Evolutionary conservation across 2,888 invertebrate genomes (phyloP).

Genomic region (Conistra vaccinii): DNA sequence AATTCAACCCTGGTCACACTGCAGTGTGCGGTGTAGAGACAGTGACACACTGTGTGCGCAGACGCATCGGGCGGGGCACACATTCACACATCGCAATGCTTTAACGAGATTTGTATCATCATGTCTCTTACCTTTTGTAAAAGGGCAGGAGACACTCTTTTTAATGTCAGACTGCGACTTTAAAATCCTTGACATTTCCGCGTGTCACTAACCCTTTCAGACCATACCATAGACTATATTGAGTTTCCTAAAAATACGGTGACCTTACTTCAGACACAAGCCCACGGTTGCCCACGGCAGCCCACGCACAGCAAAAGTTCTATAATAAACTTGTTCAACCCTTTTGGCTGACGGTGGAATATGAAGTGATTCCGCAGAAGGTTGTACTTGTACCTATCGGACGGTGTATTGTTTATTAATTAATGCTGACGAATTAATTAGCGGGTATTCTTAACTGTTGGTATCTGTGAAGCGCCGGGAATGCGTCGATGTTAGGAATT

Average conservation of each 20-base stretch:
- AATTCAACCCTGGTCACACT: too few species aligned
- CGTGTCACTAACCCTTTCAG: neutral
- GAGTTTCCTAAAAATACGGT: neutral
- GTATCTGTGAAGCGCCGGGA: slow-evolving; percentile 35
- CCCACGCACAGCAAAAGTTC: neutral
- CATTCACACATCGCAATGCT: neutral
- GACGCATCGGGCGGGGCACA: neutral
- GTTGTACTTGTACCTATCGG: slow-evolving; percentile 47
- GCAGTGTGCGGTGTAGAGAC: neutral
- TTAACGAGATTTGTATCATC: neutral
- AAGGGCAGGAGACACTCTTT: neutral
- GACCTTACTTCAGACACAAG: slow-evolving; percentile 2
- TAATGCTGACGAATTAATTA: slow-evolving; percentile 68
- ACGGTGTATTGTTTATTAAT: slow-evolving; percentile 64
- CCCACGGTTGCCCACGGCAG: neutral
- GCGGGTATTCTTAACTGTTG: slow-evolving; percentile 48
- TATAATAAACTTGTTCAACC: slow-evolving; percentile 24
- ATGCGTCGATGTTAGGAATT: slow-evolving; percentile 44
- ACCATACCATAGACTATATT: neutral
- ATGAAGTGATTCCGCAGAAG: slow-evolving; percentile 53
- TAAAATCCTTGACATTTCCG: neutral
- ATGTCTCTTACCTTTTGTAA: neutral
- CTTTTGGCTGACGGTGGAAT: slow-evolving; percentile 51
- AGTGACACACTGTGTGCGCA: neutral
- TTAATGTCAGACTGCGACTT: neutral